phyloP scores from a whole-genome alignment of 2,113 vertebrate genomes.

The human (Homo sapiens) region GRCh38 chr6:105836501-105837000 shows the following conservation, averaged over 20 bases:
- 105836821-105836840: background rate
- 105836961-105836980: slow-evolving; percentile 52
- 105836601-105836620: slow-evolving; percentile 22
- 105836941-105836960: slow-evolving; percentile 61
- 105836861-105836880: slow-evolving; percentile 10
- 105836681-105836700: background rate
- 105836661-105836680: background rate
- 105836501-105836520: background rate
- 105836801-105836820: background rate
- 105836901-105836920: background rate
- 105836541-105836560: background rate
- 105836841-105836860: background rate
- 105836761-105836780: background rate
- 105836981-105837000: slow-evolving; percentile 61
- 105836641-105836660: background rate
- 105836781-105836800: slow-evolving; percentile 9
- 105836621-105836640: background rate
- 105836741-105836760: background rate
- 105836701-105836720: background rate
- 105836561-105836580: background rate
- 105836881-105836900: slow-evolving; percentile 21
- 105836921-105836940: slow-evolving; percentile 62
- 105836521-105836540: background rate
- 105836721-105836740: background rate
- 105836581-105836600: slow-evolving; percentile 8